Conservation (phyloP, 2,888 invertebrate species). For the Tipula unca region DNA sequence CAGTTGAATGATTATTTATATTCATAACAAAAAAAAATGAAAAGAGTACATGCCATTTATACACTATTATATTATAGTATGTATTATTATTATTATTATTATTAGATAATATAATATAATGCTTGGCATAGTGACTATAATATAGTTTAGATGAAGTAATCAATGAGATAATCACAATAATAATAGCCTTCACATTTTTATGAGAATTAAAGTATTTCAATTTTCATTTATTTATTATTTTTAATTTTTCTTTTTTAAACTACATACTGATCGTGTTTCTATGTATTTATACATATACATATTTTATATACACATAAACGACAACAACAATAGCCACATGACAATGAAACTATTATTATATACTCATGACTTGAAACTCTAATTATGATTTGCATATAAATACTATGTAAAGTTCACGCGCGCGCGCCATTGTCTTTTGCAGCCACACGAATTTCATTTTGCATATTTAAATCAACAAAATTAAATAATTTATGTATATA, state of each 20-base stretch:
- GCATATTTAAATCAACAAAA: not conserved
- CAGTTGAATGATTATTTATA: not conserved
- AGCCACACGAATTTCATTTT: not conserved
- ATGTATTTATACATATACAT: not conserved
- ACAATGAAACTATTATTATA: not conserved
- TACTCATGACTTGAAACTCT: not conserved
- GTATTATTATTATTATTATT: not conserved
- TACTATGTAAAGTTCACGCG: not conserved
- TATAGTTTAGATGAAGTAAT: not conserved
- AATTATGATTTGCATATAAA: not conserved
- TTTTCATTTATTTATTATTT: not conserved
- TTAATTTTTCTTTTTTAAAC: not conserved
- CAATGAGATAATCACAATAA: slow-evolving; percentile 14
- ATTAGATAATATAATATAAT: not conserved
- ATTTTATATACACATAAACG: not conserved
- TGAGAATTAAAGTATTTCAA: not conserved
- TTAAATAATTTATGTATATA: not conserved
- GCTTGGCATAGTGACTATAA: not conserved
- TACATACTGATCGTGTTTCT: not conserved
- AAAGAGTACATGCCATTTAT: not conserved
- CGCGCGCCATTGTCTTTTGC: not conserved
- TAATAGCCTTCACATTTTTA: slow-evolving; percentile 14
- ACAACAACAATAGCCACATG: not conserved
- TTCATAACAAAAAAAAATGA: not conserved
- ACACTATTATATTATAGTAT: not conserved